Evolutionary conservation across 1,140 invertebrate genomes (phyloP), one percentile per base, ranked within the genome.

Genomic region (Drosophila pectinifera): DNA sequence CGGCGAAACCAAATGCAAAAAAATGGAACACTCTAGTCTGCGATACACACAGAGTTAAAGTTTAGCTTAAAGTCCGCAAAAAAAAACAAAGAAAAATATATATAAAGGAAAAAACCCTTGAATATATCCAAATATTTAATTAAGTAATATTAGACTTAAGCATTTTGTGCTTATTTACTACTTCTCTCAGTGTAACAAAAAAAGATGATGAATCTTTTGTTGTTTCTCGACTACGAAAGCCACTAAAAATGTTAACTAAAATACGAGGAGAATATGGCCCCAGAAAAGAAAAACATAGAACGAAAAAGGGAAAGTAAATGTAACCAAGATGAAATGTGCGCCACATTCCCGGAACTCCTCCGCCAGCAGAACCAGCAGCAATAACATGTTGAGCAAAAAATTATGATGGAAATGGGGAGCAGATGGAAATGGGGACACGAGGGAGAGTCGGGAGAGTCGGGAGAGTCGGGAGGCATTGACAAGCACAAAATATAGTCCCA

Each of bases 201-300:
- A 82, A 76, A 78, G 55, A 78, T 86, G 81, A 86, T 88, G 78
- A 86, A 85, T 85, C 59, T 75, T 70, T 70, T 70, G 67, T 70
- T 70, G 49, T 70, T 70, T 46, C 41, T 51, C 64, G 26, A 39
- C 67, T 51, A 69, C 42, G 62, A 81, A 81, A 77, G 55, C 75
- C 77, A 65, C 76, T 69, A 67, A 80, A 86, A 84, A 86, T 85
- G 59, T 86, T 83, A 65, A 81, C 74, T 73, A 49, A 82, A 77
- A 48, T 77, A 68, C 72, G 36, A 64, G 42, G 20, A 73, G 55
- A 68, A 54, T 65, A 49, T 68, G 80, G 61, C 38, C 55, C 59
- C n/a, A 56, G 45, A 65, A 31, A 39, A 64, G 22, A 20, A 16
- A 53, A 13, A 28, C 7, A 24, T 5, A 22, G 20, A 31, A 20